Percentiles rank a stretch among this genome's conserved stretches.
Conservation (phyloP, 2,113 vertebrate species). For the Psophia crepitans region DNA sequence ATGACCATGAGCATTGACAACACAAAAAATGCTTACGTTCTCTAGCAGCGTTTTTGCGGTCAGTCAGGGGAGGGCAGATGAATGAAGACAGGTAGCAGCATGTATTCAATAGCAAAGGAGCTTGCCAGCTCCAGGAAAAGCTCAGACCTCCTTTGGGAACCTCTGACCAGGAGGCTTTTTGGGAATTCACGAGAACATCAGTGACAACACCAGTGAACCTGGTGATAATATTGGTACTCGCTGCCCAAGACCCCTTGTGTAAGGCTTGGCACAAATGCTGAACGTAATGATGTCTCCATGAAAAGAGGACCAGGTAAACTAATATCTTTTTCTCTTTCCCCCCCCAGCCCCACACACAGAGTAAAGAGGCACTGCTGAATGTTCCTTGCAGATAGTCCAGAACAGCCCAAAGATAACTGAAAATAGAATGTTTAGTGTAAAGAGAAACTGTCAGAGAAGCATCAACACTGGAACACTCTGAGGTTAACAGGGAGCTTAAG, state of each 20-base stretch:
- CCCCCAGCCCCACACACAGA: too few species aligned
- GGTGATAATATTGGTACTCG: not conserved
- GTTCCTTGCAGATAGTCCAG: not conserved
- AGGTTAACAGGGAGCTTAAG: not conserved
- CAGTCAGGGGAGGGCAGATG: not conserved
- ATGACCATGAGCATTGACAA: not conserved
- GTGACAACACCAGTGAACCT: too few species aligned
- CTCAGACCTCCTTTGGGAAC: not conserved
- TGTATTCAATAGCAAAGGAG: not conserved
- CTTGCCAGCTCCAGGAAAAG: not conserved
- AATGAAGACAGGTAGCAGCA: not conserved
- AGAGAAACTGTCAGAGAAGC: not conserved
- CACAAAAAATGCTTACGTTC: not conserved
- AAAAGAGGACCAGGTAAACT: not conserved
- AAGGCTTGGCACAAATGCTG: not conserved
- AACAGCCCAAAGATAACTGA: not conserved
- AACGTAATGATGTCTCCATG: not conserved
- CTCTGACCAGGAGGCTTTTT: not conserved
- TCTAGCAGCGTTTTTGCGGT: not conserved
- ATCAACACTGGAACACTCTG: not conserved
- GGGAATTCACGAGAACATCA: not conserved
- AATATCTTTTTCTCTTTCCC: not conserved
- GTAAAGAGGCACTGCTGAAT: not conserved
- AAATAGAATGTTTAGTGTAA: not conserved
- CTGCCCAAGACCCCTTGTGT: not conserved